Evolutionary conservation across 2,797 vertebrate species (phyloP), one percentile per base, ranked within the genome.

Genomic region (Microcaecilia unicolor): DNA sequence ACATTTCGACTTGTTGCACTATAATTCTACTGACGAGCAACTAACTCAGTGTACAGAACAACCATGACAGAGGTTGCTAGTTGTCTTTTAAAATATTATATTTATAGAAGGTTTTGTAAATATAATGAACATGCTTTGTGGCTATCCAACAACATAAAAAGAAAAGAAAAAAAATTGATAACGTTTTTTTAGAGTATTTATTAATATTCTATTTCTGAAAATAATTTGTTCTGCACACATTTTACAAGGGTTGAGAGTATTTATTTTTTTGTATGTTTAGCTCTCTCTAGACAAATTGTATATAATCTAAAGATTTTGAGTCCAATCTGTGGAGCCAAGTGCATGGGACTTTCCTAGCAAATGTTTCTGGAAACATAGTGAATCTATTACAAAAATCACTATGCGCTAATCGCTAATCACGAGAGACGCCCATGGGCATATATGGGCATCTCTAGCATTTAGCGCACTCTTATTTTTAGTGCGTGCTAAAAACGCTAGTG

Each of bases 1-100:
- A 77, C 71, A 49, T 74, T 81, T 83, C 77, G 80, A 80, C 78
- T 79, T 77, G n/a, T n/a, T n/a, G 76, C 78, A 80, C 80, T 81
- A 79, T 66, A 74, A 53, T 63, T 64, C 68, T 34, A 67, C 63
- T 64, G 68, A 68, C 70, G 63, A 76, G 68, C 70, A 66, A 80
- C 75, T 81, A 72, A 83, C 69, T 51, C 29, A 26, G 37, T 71
- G 67, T 72, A 76, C 52, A 77, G 70, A 79, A 72, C 68, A 63
- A 72, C 32, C 59, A 64, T 56, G 60, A 64, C 59, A 35, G 47
- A 51, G 36, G 59, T 53, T 69, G 39, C 34, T 59, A 41, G 67
- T 67, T 52, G 60, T 70, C 63, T 65, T 72, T 77, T 65, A 70
- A 75, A 67, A 70, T 41, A 33, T 57, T 80, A 72, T 82, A 80